Conservation (phyloP, 2,888 invertebrate species). For the Gisinianus flammeolus region DNA sequence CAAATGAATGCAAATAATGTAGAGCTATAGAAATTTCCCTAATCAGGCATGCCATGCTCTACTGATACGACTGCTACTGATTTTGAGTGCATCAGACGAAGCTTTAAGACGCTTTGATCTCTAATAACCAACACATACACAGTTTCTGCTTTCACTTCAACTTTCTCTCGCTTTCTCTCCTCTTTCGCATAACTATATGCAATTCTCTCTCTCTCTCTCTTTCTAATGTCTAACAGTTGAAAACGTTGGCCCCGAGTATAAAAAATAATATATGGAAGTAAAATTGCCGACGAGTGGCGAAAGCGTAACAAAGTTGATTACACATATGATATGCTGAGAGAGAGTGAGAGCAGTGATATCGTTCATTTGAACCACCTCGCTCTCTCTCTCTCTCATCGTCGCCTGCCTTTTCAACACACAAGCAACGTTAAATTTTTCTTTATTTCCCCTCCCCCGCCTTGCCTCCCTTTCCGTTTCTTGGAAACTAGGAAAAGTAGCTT, state of each 20-base stretch:
- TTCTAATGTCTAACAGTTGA: neutral
- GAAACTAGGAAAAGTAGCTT: neutral
- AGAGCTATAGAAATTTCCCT: conserved; percentile 1
- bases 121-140: neutral
- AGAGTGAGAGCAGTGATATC: conserved; percentile 6
- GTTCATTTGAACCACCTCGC: conserved; percentile 6
- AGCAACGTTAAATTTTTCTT: no score
- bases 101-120: conserved; percentile 1
- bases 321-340: conserved; percentile 8
- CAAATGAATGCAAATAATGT: no score
- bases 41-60: conserved; percentile 6
- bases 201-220: neutral
- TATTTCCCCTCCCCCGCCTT: neutral
- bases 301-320: neutral
- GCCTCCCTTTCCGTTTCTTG: neutral
- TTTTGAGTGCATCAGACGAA: no score
- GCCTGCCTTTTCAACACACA: no score
- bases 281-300: neutral
- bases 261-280: neutral
- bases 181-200: neutral
- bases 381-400: no score
- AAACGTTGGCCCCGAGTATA: neutral
- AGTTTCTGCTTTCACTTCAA: neutral
- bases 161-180: neutral
- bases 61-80: no score